Percentiles rank a stretch among this genome's conserved stretches.
phyloP scores from a whole-genome alignment of 1,140 invertebrate genomes.

The Sminthurides bifidus region DNA sequence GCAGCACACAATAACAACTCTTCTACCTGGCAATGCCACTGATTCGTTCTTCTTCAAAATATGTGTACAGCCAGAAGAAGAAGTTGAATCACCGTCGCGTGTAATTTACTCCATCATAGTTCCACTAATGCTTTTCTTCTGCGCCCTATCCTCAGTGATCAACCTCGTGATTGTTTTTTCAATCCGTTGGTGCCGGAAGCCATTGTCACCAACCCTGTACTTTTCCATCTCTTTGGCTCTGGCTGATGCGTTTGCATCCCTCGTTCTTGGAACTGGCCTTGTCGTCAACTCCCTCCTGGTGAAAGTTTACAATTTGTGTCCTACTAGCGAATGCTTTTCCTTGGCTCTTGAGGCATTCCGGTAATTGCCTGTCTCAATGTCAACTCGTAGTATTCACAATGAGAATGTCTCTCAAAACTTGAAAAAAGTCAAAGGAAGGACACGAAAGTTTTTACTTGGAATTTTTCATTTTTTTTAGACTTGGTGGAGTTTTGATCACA shows the following conservation, averaged over 20 bases:
- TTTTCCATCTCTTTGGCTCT: slow-evolving; percentile 48
- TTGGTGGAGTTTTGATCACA: slow-evolving; percentile 44
- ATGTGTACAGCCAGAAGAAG: no score
- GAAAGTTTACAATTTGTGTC: slow-evolving; percentile 24
- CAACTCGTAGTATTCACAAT: no score
- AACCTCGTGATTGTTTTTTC: slow-evolving; percentile 44
- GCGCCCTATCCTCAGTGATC: slow-evolving; percentile 40
- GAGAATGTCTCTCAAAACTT: no score
- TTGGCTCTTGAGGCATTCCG: slow-evolving; percentile 24
- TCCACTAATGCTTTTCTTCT: slow-evolving; percentile 37
- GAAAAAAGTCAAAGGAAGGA: no score
- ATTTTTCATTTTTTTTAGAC: no score
- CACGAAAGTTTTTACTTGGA: no score
- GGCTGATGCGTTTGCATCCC: slow-evolving; percentile 46
- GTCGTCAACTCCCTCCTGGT: slow-evolving; percentile 44
- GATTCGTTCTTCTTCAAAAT: no score
- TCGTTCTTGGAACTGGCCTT: slow-evolving; percentile 42
- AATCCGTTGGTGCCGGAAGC: slow-evolving; percentile 43
- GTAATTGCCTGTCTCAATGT: no score
- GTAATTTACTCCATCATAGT: slow-evolving; percentile 27
- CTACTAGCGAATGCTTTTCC: slow-evolving; percentile 4
- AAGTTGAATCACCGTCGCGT: no score
- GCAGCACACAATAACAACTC: no score
- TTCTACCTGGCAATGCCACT: no score
- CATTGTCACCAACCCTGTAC: slow-evolving; percentile 46